Percentiles rank a stretch among this genome's conserved stretches.
Conservation (phyloP, 2,888 invertebrate species). For the Platerodrilus igneus region DNA sequence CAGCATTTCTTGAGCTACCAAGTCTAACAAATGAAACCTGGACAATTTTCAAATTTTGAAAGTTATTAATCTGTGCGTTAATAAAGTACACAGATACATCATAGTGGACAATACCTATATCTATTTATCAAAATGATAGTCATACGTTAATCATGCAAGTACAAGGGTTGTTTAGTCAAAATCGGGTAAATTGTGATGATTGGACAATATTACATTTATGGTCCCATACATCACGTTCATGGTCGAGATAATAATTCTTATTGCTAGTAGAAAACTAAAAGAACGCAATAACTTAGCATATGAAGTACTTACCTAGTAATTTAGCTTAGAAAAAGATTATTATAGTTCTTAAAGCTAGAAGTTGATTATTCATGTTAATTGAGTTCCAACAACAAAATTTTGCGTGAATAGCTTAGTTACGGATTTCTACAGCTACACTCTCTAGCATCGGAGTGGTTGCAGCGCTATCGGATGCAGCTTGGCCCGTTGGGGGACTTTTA, state of each 20-base stretch:
- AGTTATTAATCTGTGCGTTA: conserved; percentile 9
- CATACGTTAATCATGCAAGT: no score
- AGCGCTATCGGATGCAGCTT: conserved; percentile 35
- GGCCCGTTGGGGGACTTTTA: conserved; percentile 49
- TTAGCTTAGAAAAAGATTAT: conserved; percentile 32
- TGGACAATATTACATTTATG: conserved; percentile 43
- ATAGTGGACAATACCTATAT: no score
- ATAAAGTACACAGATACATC: conserved; percentile 2
- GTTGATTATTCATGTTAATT: conserved; percentile 1
- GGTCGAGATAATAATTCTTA: no score
- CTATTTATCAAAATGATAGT: no score
- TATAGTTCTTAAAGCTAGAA: conserved; percentile 14
- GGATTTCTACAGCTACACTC: conserved; percentile 72
- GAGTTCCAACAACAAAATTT: conserved; percentile 2
- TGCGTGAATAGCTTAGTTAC: conserved; percentile 50
- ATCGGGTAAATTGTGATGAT: conserved; percentile 42
- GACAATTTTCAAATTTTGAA: conserved; percentile 13
- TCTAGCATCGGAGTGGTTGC: conserved; percentile 52
- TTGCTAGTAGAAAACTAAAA: no score
- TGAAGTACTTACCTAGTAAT: no score
- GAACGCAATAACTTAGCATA: no score
- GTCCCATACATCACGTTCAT: conserved; percentile 47
- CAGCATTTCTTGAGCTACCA: conserved; percentile 49
- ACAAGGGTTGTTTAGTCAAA: no score
- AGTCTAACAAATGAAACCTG: conserved; percentile 37